phyloP scores from a whole-genome alignment of 2,113 vertebrate species.

The Tonatia bakeri region DNA sequence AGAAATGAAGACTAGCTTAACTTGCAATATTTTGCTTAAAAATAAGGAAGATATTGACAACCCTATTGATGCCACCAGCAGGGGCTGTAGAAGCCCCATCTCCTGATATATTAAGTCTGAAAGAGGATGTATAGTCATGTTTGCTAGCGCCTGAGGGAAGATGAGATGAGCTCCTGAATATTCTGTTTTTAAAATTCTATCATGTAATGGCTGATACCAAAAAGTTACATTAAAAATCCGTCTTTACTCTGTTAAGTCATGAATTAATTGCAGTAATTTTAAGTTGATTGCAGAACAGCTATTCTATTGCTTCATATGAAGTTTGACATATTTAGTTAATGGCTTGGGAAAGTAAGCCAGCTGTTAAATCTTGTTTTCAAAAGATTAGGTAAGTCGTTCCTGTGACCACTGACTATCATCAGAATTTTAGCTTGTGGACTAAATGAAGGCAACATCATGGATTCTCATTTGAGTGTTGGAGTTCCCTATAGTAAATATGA shows the following conservation, averaged over 20 bases:
- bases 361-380: background rate
- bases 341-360: background rate
- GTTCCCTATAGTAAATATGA: background rate
- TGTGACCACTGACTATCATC: background rate
- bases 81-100: background rate
- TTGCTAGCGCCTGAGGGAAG: background rate
- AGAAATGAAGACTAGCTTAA: background rate
- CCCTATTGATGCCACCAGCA: background rate
- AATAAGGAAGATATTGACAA: background rate
- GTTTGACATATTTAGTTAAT: constrained; percentile 2
- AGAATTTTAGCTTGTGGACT: background rate
- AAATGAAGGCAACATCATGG: background rate
- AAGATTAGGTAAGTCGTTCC: background rate
- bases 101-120: background rate
- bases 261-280: background rate
- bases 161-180: background rate
- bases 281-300: background rate
- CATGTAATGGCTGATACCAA: background rate
- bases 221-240: background rate
- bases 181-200: background rate
- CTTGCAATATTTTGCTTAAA: background rate
- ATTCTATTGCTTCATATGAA: background rate
- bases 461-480: background rate
- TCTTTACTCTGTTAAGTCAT: background rate
- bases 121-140: background rate